Base-by-base conservation (phyloP, 2,888 invertebrate genomes). In the Andrena minutula region DNA sequence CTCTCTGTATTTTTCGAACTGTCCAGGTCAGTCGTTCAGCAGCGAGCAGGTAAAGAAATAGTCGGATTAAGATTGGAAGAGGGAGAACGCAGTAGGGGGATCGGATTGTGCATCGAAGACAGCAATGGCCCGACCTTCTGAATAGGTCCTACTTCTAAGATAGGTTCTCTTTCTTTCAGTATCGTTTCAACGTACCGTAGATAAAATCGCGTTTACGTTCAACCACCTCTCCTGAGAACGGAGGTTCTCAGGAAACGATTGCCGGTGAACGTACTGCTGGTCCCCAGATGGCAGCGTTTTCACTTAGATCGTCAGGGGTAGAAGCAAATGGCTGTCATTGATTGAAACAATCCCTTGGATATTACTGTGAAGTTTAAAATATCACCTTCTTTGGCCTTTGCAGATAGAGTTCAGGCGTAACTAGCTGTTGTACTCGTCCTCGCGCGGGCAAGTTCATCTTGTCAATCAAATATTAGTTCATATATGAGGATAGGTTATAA, bases 151-250 rank as follows among this genome's bases (percentile, higher is more conserved):
- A 69, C 63, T 63, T 65, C 61, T 61, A 26, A 75, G 63, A 82
- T 74, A 77, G 78, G 73, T 74, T 41, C 41, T 60, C 74, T 75
- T 77, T 78, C 80, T 56, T 78, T 81, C 70, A 58, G 75, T 84
- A 78, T 82, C 82, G 74, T 74, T 66, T 71, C 82, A 56, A 72
- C 66, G 70, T 74, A 60, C 51, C 71, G 64, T 56, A 79, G 85
- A 88, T 88, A 81, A 88, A 87, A 88, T 88, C 88, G 65, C 79
- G 72, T 87, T 88, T 85, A 78, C 83, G 81, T 83, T 85, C 53
- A 70, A 71, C 69, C 56, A n/a, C 56, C 71, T 75, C 64, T 68
- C 12, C 26, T 28, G 49, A 35, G 58, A 60, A 65, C 61, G 53
- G 20, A 51, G 71, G 35, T 63, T 80, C 73, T 41, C 8, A 20